Base-by-base conservation (phyloP, 1,140 invertebrate species). In the Leguminivora glycinivorella region DNA sequence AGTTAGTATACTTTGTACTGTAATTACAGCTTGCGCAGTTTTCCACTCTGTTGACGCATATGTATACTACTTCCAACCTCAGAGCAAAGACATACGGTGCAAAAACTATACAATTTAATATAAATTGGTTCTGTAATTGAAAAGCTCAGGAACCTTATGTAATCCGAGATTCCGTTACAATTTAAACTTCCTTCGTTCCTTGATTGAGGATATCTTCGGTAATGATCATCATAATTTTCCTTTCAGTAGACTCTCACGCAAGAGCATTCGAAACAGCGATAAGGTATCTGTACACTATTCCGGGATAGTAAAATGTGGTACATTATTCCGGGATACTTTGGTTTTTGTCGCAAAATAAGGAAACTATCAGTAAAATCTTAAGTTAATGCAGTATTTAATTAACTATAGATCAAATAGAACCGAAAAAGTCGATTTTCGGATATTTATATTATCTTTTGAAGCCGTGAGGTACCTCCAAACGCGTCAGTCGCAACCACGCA, bases 81-180 rank as follows among this genome's bases (percentile, higher is more conserved):
- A 43, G 2, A 7, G 5, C 40, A 43, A n/a, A n/a, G 40, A 17
- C n/a, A 43, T 43, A 43, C 40, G 40, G 2, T 17, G 5, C 40
- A 17, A 43, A 43, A 43, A n/a, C n/a, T 43, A n/a, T 17, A 4
- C 9, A 40, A 40, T 40, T 43, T 43, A 14, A 38, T 38, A 12
- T 14, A 38, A 9, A 38, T 1, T 7, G 1, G 6, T 38, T 5
- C 3, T 6, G 31, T 47, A 47, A 47, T 47, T 47, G 43, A 52
- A 52, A 52, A 52, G 19, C 47, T 52, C n/a, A 17, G 5, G 9
- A 12, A 10, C 31, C 10, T 52, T 52, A 52, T 52, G 7, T 52
- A 52, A 52, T 47, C 43, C n/a, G 43, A 17, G 43, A n/a, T 47
- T 47, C 43, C n/a, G n/a, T 47, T 38, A 38, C 34, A 38, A 38